Percentiles rank a stretch among this genome's conserved stretches.
These are phyloP conservation scores for Petrocephalus sullivani DNA, from an alignment of 2,797 vertebrate genomes.

Conservation along the genomic window DNA sequence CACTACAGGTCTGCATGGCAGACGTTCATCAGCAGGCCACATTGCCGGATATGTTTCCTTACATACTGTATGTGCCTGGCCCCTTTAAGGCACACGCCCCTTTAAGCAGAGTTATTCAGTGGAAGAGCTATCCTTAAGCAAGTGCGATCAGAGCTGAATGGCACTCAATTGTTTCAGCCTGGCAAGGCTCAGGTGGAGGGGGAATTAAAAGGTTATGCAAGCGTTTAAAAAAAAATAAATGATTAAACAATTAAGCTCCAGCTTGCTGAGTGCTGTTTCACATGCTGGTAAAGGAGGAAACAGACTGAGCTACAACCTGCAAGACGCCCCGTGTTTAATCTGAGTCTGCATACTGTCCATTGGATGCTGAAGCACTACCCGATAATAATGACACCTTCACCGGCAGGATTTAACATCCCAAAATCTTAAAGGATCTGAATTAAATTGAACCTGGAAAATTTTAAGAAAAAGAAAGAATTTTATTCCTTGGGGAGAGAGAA, in stretches of 20 bases:
- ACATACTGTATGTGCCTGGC: too few relatives aligned
- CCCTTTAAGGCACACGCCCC: background rate
- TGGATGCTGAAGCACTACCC: background rate
- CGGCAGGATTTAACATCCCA: background rate
- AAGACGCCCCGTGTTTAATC: background rate
- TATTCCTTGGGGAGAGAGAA: background rate
- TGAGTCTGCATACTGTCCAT: background rate
- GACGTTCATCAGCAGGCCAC: background rate
- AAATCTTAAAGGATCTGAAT: background rate
- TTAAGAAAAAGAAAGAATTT: background rate
- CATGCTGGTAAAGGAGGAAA: background rate
- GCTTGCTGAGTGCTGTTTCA: background rate
- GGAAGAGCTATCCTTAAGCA: slow-evolving; percentile 56
- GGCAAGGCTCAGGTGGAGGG: slow-evolving; percentile 36
- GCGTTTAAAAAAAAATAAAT: slow-evolving; percentile 35
- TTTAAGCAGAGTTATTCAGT: slow-evolving; percentile 18
- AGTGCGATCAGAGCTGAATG: slow-evolving; percentile 48
- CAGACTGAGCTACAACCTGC: background rate
- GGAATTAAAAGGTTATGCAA: slow-evolving; percentile 28
- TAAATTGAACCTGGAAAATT: background rate
- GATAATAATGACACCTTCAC: background rate
- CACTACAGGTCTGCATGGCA: background rate
- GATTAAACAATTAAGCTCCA: slow-evolving; percentile 17
- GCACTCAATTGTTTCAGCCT: slow-evolving; percentile 61
- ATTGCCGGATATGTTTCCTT: background rate